Percentiles rank a stretch among this genome's conserved stretches.
These are phyloP conservation scores for Acanthiza pusilla DNA, from an alignment of 2,797 vertebrate species.

Conservation along the genomic window DNA sequence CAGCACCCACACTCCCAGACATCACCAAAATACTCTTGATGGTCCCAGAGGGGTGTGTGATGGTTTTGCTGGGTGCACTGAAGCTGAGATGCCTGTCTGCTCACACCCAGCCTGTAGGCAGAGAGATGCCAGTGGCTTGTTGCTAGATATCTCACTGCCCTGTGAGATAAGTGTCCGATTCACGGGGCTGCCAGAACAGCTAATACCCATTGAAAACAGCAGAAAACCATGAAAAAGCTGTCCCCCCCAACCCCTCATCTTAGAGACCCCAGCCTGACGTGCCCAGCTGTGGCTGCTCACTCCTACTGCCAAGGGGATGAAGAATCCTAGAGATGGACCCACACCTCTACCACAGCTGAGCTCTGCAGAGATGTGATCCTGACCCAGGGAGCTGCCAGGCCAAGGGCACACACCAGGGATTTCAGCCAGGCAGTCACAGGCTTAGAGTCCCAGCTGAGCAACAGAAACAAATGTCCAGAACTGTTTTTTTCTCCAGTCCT, in stretches of 20 bases:
- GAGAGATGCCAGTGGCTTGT: neutral
- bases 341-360: neutral
- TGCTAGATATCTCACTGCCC: neutral
- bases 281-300: neutral
- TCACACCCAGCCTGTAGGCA: neutral
- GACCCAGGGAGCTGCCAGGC: neutral
- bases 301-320: accelerated
- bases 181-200: neutral
- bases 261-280: neutral
- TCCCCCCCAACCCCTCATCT: neutral
- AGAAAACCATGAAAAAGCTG: neutral
- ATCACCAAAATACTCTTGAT: neutral
- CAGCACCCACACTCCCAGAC: neutral
- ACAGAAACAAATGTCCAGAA: neutral
- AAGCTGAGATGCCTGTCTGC: neutral
- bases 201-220: neutral
- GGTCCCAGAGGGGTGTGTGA: accelerated
- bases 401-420: neutral
- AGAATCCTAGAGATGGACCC: neutral
- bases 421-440: neutral
- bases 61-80: neutral
- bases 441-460: neutral
- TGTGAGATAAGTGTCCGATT: neutral
- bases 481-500: neutral
- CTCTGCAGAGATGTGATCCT: neutral